Base-by-base conservation (phyloP, 2,797 vertebrate species). In the Toxotes lorentzi region DNA sequence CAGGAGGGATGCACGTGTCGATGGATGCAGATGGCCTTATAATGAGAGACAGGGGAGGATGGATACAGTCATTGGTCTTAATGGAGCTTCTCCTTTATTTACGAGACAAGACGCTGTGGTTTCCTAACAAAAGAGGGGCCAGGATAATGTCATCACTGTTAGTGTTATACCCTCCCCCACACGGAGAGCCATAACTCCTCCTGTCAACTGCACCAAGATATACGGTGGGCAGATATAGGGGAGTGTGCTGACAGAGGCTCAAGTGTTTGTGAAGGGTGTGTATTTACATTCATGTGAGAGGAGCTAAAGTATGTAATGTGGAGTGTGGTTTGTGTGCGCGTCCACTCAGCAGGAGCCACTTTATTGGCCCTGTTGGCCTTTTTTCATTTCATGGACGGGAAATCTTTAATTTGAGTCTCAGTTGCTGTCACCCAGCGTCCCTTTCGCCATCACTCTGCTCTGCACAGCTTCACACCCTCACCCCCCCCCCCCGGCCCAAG, bases 321-420 rank as follows among this genome's bases (percentile, higher is more conserved):
- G 47, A 66, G 50, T 0, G 4, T 34, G 8, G 5, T 21, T n/a
- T 65, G 70, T 59, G 57, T 64, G 75, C n/a, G 57, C 7, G 47
- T 71, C 66, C 78, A 57, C 85, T 87, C 79, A 83, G 70, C 85
- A 61, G 69, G 79, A 86, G 78, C 53, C 68, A 82, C 78, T 86
- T 90, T 86, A 87, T 89, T 89, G 79, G 86, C 73, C 78, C 82
- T 73, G 77, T 81, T 84, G 79, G 87, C 76, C 82, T 81, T 92
- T 89, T 91, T 93, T 92, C 89, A 93, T 92, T 94, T 91, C 89
- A 88, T 87, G 83, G 90, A 93, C 77, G 69, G 88, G 79, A 93
- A 93, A 91, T 93, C 89, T 93, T 93, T 93, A 73, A 94, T 93
- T 92, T 87, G 78, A 92, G 77, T 67, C 86, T 69, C 16, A 45